These are phyloP conservation scores for Ceratina australensis DNA, from an alignment of 1,140 invertebrate genomes.

Conservation along the genomic window DNA sequence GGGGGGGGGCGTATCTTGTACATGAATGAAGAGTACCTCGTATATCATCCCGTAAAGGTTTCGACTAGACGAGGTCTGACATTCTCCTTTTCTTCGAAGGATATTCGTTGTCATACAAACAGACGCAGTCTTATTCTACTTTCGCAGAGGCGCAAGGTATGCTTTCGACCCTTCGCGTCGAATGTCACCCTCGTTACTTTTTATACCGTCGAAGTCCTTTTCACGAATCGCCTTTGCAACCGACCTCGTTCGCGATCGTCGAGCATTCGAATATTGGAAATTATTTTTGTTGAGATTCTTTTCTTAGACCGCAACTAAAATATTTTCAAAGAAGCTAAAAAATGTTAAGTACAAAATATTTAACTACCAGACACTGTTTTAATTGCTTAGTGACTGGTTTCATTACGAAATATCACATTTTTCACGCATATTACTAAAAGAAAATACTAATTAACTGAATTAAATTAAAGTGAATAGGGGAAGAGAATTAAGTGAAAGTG, in stretches of 20 bases:
- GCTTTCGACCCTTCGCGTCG: constrained; percentile 31
- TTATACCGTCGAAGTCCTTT: constrained; percentile 35
- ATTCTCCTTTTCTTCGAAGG: constrained; percentile 4
- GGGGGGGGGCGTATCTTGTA: background rate
- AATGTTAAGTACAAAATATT: too few relatives aligned
- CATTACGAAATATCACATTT: too few relatives aligned
- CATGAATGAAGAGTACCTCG: background rate
- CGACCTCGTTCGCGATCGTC: background rate
- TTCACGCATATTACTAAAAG: too few relatives aligned
- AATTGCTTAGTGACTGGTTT: too few relatives aligned
- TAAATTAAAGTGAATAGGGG: too few relatives aligned
- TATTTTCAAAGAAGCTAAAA: too few relatives aligned
- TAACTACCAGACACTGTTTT: too few relatives aligned
- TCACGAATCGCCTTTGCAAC: background rate
- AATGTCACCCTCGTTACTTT: constrained; percentile 53
- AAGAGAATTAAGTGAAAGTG: too few relatives aligned
- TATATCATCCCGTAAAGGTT: background rate
- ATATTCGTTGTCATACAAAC: constrained; percentile 14
- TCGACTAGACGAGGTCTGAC: constrained; percentile 21
- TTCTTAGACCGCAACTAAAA: too few relatives aligned
- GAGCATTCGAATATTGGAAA: background rate
- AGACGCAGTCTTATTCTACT: constrained; percentile 22
- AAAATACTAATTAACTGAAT: too few relatives aligned
- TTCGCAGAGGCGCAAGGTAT: background rate
- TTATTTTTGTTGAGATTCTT: background rate